A percentile compares a stretch with the other conserved stretches of the same genome.
phyloP scores from a whole-genome alignment of 2,888 invertebrate species.

The Priocnemis perturbator region DNA sequence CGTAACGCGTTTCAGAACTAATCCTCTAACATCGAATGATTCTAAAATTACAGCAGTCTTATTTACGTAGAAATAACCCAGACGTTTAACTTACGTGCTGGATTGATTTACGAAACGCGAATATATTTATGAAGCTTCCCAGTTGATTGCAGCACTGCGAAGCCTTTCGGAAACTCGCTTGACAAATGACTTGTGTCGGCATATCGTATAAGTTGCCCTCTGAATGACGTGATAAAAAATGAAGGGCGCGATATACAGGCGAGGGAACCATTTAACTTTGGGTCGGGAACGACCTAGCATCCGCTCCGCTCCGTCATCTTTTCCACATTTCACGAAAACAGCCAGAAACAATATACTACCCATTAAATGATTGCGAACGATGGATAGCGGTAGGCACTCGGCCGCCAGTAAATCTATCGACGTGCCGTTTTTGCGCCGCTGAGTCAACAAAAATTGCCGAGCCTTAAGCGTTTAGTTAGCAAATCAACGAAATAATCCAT shows the following conservation, averaged over 20 bases:
- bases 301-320: slow-evolving; percentile 4
- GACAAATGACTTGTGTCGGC: slow-evolving; percentile 52
- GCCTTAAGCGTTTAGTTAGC: not conserved
- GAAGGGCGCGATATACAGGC: slow-evolving; percentile 23
- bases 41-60: too few relatives aligned
- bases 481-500: too few relatives aligned
- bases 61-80: too few relatives aligned
- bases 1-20: too few relatives aligned
- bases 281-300: not conserved
- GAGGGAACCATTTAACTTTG: slow-evolving; percentile 45
- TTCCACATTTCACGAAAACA: slow-evolving; percentile 8
- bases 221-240: slow-evolving; percentile 42
- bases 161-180: slow-evolving; percentile 51
- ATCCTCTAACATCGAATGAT: too few relatives aligned
- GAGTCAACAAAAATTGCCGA: slow-evolving; percentile 6
- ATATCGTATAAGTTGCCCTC: slow-evolving; percentile 49
- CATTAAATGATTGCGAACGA: slow-evolving; percentile 33
- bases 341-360: slow-evolving; percentile 23
- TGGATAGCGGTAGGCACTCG: not conserved
- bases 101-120: too few relatives aligned
- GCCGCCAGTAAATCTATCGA: slow-evolving; percentile 35
- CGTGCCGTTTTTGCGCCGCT: slow-evolving; percentile 15
- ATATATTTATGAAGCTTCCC: too few relatives aligned
- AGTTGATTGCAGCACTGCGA: slow-evolving; percentile 13
- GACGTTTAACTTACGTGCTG: too few relatives aligned